These are phyloP conservation scores for Mellilla xanthometata DNA, from an alignment of 2,888 invertebrate species.

Conservation along the genomic window DNA sequence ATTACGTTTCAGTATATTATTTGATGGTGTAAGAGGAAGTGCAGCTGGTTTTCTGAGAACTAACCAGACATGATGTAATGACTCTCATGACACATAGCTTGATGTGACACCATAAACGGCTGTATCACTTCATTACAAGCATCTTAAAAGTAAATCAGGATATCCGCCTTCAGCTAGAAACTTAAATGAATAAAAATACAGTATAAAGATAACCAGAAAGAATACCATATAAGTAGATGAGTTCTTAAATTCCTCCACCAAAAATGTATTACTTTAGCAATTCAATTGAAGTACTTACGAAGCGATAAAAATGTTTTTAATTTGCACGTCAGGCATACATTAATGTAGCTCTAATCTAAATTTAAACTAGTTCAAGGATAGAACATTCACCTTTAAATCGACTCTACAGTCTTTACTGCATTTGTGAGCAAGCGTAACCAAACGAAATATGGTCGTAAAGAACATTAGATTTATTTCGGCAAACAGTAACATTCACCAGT, in stretches of 20 bases:
- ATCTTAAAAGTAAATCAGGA: not conserved
- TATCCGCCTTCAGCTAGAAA: not conserved
- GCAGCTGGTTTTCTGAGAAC: conserved; percentile 1
- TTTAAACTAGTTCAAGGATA: conserved; percentile 22
- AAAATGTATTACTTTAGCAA: not conserved
- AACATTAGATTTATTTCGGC: conserved; percentile 19
- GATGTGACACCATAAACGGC: not conserved
- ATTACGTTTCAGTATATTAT: not conserved
- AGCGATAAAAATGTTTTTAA: conserved; percentile 8
- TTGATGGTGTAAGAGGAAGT: conserved; percentile 3
- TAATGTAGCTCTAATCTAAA: conserved; percentile 7
- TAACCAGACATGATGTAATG: conserved; percentile 2
- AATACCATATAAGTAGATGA: too few species aligned
- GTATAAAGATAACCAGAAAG: too few species aligned
- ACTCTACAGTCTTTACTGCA: conserved; percentile 6
- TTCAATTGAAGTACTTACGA: not conserved
- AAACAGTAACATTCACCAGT: conserved; percentile 12
- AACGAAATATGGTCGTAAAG: conserved; percentile 10
- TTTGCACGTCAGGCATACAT: conserved; percentile 6
- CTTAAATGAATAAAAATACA: too few species aligned
- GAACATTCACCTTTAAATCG: conserved; percentile 24
- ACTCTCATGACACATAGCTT: not conserved
- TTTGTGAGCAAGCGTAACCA: conserved; percentile 16
- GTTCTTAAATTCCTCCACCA: too few species aligned
- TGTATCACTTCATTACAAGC: not conserved